Evolutionary conservation across 2,113 vertebrate genomes (phyloP).

Genomic region (Ochotona princeps): DNA sequence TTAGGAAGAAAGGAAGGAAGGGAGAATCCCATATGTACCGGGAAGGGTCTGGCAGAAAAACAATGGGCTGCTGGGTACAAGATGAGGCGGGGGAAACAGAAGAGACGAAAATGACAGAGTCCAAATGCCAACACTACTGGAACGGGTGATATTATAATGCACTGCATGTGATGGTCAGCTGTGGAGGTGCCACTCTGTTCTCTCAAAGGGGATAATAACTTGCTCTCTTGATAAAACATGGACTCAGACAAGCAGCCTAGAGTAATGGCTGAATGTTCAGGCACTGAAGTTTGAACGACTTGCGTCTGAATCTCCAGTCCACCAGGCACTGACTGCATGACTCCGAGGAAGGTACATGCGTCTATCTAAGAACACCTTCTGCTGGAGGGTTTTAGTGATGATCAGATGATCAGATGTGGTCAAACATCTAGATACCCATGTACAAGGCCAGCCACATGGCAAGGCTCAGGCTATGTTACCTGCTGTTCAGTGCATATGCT

Average conservation of each 20-base stretch:
- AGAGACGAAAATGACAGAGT: slow-evolving; percentile 19
- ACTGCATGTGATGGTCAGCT: not conserved
- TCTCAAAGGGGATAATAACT: not conserved
- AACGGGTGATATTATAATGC: not conserved
- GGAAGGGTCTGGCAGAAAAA: not conserved
- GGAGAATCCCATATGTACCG: slow-evolving; percentile 24
- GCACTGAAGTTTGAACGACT: slow-evolving; percentile 11
- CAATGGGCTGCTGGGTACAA: not conserved
- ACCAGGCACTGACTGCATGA: not conserved
- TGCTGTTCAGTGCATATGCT: not conserved
- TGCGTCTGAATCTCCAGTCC: not conserved
- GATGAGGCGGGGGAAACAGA: not conserved
- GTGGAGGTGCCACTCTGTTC: not conserved
- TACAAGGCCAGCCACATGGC: not conserved
- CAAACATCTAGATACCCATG: not conserved
- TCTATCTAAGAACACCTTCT: not conserved
- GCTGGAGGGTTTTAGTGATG: not conserved
- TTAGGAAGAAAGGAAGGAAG: slow-evolving; percentile 11
- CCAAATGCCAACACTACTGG: not conserved
- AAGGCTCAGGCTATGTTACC: not conserved
- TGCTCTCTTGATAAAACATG: not conserved
- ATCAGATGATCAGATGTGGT: not conserved
- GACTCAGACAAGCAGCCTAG: not conserved
- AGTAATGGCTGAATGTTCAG: not conserved
- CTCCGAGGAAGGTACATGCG: not conserved